Conservation (phyloP, 2,797 vertebrate genomes). For the Cyprinella venusta region DNA sequence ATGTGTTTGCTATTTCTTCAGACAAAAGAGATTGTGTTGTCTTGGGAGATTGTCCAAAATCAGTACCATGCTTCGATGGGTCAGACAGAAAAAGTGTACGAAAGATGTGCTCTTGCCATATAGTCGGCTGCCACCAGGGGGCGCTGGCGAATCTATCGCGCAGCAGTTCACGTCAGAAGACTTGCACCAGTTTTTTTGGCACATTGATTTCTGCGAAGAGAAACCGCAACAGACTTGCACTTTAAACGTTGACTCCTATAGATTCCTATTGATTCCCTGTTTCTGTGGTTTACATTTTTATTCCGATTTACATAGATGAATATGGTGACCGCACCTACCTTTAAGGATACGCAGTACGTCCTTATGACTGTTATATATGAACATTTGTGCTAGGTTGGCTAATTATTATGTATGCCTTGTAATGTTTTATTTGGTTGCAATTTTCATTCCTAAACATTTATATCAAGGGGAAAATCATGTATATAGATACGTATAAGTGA, state of each 20-base stretch:
- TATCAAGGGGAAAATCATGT: slow-evolving; percentile 63
- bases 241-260: slow-evolving; percentile 81
- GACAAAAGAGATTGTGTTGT: slow-evolving; percentile 51
- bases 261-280: slow-evolving; percentile 78
- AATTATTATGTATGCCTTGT: slow-evolving; percentile 78
- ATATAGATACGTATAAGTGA: slow-evolving; percentile 69
- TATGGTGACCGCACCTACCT: slow-evolving; percentile 85
- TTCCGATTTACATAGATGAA: slow-evolving; percentile 76
- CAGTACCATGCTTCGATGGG: slow-evolving; percentile 54
- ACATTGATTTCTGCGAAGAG: slow-evolving; percentile 73
- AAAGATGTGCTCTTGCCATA: slow-evolving; percentile 62
- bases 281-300: slow-evolving; percentile 84
- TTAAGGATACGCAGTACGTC: slow-evolving; percentile 80
- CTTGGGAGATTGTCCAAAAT: slow-evolving; percentile 55
- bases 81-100: slow-evolving; percentile 53
- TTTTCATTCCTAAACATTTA: slow-evolving; percentile 65
- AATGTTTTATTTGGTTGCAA: slow-evolving; percentile 67
- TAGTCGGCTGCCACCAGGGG: slow-evolving; percentile 50
- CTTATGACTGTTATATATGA: slow-evolving; percentile 83
- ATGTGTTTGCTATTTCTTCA: slow-evolving; percentile 57
- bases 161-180: slow-evolving; percentile 71
- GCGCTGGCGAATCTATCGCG: slow-evolving; percentile 72
- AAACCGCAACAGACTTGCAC: slow-evolving; percentile 87
- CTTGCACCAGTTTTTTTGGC: slow-evolving; percentile 65
- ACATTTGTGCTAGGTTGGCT: slow-evolving; percentile 79